A percentile compares a stretch with the other conserved stretches of the same genome.
phyloP scores from a whole-genome alignment of 2,113 vertebrate species.

The Proteles cristata region DNA sequence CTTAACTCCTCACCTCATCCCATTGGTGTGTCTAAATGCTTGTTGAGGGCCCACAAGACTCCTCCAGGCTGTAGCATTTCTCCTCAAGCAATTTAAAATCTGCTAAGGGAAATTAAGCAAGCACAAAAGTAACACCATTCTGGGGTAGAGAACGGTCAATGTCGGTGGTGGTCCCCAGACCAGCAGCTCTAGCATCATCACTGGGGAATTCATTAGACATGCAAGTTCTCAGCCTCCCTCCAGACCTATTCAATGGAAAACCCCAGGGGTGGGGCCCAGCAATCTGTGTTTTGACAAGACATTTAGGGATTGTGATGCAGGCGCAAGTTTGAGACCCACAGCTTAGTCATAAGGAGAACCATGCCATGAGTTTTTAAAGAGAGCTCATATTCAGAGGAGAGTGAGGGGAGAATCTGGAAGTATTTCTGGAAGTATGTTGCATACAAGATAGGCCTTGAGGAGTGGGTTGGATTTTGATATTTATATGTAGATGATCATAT shows the following conservation, averaged over 20 bases:
- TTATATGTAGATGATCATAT: slow-evolving; percentile 75
- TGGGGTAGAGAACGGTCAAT: neutral
- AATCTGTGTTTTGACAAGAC: neutral
- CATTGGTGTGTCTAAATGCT: neutral
- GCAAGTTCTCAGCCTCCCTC: neutral
- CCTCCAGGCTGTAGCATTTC: neutral
- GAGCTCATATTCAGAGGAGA: neutral
- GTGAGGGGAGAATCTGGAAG: neutral
- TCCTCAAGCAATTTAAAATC: neutral
- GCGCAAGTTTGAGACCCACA: neutral
- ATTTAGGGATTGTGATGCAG: neutral
- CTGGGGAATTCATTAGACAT: neutral
- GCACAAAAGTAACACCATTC: neutral
- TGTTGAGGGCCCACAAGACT: neutral
- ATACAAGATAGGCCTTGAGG: slow-evolving; percentile 63
- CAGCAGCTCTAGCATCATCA: neutral
- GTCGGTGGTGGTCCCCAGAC: neutral
- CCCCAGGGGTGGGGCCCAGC: neutral
- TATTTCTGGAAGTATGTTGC: slow-evolving; percentile 64
- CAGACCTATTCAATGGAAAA: neutral
- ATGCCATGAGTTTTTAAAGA: neutral
- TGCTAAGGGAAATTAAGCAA: neutral
- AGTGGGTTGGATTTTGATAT: slow-evolving; percentile 74
- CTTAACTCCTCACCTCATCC: neutral
- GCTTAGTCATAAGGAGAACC: slow-evolving; percentile 6